Evolutionary conservation across 2,113 vertebrate species (phyloP).

Genomic region (Symphodus melops): DNA sequence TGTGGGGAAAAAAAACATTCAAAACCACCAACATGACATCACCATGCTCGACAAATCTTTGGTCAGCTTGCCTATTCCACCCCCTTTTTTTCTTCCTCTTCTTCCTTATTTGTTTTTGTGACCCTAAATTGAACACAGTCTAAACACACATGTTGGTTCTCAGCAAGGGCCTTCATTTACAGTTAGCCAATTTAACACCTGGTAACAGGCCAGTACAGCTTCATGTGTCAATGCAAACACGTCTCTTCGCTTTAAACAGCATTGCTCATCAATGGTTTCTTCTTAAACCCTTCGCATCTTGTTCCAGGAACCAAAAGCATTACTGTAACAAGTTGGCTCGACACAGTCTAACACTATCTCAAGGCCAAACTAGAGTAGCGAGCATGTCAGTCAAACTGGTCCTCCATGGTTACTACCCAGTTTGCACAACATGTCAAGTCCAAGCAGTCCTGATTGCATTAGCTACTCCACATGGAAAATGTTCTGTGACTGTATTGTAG

Average conservation of each 20-base stretch:
- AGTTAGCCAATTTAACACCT: constrained; percentile 48
- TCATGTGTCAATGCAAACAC: constrained; percentile 47
- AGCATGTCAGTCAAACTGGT: constrained; percentile 1
- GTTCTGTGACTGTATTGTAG: background rate
- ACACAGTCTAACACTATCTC: constrained; percentile 10
- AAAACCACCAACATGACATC: constrained; percentile 60
- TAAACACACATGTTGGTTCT: constrained; percentile 34
- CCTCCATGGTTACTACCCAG: background rate
- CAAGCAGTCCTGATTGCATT: background rate
- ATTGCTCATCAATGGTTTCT: constrained; percentile 23
- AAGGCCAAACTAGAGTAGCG: constrained; percentile 5
- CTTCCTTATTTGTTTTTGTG: constrained; percentile 8
- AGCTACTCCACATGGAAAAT: background rate
- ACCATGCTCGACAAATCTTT: constrained; percentile 26
- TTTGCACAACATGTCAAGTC: background rate
- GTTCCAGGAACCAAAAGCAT: constrained; percentile 40
- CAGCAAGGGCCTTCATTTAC: constrained; percentile 23
- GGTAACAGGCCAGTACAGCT: constrained; percentile 27
- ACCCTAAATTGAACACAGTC: constrained; percentile 2
- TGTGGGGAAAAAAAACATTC: constrained; percentile 63
- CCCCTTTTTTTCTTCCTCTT: background rate
- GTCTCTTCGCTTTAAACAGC: constrained; percentile 3
- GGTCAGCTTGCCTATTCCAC: background rate
- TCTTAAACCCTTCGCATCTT: constrained; percentile 1
- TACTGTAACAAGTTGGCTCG: constrained; percentile 36